Percentiles rank a stretch among this genome's conserved stretches.
Evolutionary conservation across 2,113 vertebrate species (phyloP).

Genomic region (Lepidiolamprologus cunningtoni): DNA sequence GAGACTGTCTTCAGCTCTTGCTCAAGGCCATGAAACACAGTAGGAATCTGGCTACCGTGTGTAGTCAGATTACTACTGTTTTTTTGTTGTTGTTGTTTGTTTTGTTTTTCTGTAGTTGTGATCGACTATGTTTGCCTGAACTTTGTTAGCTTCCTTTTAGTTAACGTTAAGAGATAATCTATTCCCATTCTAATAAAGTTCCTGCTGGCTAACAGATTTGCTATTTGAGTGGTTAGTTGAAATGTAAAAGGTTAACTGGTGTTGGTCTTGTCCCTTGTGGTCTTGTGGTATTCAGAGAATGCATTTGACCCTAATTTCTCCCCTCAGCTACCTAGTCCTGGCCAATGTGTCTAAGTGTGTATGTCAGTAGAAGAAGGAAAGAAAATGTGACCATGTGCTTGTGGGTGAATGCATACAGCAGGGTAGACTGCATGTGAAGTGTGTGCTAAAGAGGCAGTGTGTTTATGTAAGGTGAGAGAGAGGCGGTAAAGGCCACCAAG

Average conservation of each 20-base stretch:
- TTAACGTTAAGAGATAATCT: not conserved
- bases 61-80: not conserved
- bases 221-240: not conserved
- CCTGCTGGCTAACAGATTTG: not conserved
- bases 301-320: constrained; percentile 24
- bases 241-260: constrained; percentile 20
- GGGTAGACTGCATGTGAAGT: not conserved
- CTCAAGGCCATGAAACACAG: not conserved
- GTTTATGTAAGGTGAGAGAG: not conserved
- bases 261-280: not conserved
- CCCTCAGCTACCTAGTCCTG: constrained; percentile 23
- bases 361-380: not conserved
- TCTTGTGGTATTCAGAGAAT: not conserved
- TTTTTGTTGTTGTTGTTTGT: not conserved
- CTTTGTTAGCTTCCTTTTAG: not conserved
- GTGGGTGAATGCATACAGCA: not conserved
- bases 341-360: not conserved
- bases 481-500: not conserved
- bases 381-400: not conserved
- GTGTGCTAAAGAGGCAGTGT: not conserved
- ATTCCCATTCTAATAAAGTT: not conserved
- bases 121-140: not conserved
- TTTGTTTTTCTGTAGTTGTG: not conserved
- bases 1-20: not conserved
- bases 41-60: not conserved